Percentiles rank a stretch among this genome's conserved stretches.
Evolutionary conservation across 2,113 vertebrate species (phyloP).

Genomic region (Apistogramma diplotaenia): DNA sequence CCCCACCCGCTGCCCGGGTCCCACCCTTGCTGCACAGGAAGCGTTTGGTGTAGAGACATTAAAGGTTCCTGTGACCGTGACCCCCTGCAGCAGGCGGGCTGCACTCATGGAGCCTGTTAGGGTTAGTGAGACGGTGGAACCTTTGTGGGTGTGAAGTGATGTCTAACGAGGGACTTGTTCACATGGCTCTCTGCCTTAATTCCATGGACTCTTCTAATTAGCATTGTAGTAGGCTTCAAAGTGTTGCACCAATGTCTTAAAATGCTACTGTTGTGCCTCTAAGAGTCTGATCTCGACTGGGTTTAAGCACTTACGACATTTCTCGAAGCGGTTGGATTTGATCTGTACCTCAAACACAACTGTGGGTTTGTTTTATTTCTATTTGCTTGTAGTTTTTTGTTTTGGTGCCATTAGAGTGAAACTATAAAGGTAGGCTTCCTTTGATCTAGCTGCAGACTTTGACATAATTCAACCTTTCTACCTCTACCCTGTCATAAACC

Average conservation of each 20-base stretch:
- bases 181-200: conserved; percentile 34
- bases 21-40: background rate
- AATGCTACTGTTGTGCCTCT: conserved; percentile 69
- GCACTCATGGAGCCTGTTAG: background rate
- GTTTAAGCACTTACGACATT: conserved; percentile 73
- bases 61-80: background rate
- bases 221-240: conserved; percentile 25
- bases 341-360: conserved; percentile 58
- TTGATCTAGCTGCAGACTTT: conserved; percentile 61
- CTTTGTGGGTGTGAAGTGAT: conserved; percentile 1
- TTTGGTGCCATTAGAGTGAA: conserved; percentile 65
- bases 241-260: conserved; percentile 69
- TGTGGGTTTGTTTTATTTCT: conserved; percentile 46
- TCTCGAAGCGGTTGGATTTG: conserved; percentile 28
- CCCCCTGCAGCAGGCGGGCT: background rate
- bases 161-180: background rate
- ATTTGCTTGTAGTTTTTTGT: conserved; percentile 59
- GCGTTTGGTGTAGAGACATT: background rate
- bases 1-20: background rate
- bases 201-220: conserved; percentile 8
- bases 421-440: conserved; percentile 65
- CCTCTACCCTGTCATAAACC: conserved; percentile 62
- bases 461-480: conserved; percentile 67
- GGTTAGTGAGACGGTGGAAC: background rate
- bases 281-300: conserved; percentile 59